Conservation (phyloP, 2,888 invertebrate species). For the Drosophila hamatofila region DNA sequence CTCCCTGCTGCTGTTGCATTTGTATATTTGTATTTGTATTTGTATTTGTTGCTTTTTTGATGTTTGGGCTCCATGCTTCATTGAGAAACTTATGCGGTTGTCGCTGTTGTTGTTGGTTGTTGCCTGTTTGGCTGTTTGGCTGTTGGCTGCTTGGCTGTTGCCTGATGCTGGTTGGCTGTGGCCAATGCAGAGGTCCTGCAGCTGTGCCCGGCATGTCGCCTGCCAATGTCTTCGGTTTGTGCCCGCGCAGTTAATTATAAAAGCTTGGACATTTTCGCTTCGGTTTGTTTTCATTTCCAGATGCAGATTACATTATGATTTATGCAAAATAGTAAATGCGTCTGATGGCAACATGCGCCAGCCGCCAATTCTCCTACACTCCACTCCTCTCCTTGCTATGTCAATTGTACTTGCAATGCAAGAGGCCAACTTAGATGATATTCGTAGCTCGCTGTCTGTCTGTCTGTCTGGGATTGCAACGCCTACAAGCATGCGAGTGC, state of each 20-base stretch:
- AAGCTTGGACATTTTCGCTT: conserved; percentile 85
- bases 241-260: conserved; percentile 85
- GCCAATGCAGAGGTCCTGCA: conserved; percentile 67
- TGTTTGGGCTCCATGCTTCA: conserved; percentile 72
- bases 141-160: conserved; percentile 48
- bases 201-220: conserved; percentile 76
- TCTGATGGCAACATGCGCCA: conserved; percentile 84
- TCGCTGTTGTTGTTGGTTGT: conserved; percentile 49
- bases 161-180: conserved; percentile 42
- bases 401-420: conserved; percentile 21
- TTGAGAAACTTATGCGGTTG: conserved; percentile 78
- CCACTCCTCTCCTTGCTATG: not conserved
- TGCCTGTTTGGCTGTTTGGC: conserved; percentile 24
- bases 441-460: conserved; percentile 13
- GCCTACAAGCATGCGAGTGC: conserved; percentile 38
- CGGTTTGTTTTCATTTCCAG: conserved; percentile 81
- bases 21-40: conserved; percentile 49
- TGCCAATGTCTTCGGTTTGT: conserved; percentile 80
- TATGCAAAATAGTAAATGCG: conserved; percentile 85
- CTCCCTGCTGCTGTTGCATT: conserved; percentile 32
- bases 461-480: conserved; percentile 12
- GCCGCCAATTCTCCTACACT: conserved; percentile 11
- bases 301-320: conserved; percentile 86
- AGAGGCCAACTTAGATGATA: conserved; percentile 33
- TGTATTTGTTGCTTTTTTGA: conserved; percentile 51